These are phyloP conservation scores for Abramis brama DNA, from an alignment of 2,113 vertebrate species.

Conservation along the genomic window DNA sequence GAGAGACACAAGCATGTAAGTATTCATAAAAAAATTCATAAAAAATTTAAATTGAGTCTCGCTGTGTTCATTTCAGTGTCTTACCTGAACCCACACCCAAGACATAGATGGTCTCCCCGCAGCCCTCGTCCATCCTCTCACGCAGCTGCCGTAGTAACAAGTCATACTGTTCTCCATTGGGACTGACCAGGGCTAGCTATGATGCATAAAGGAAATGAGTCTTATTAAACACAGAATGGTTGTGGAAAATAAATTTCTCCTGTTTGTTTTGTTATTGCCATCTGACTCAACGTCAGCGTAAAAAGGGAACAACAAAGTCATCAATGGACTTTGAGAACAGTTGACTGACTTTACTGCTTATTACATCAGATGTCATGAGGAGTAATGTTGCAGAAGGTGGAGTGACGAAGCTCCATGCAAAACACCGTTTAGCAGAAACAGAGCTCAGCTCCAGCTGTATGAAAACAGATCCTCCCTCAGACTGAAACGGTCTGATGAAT, in stretches of 20 bases:
- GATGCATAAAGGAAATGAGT: slow-evolving; percentile 22
- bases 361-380: slow-evolving; percentile 36
- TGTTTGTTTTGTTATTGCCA: not conserved
- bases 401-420: not conserved
- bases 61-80: slow-evolving; percentile 47
- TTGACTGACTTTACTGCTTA: not conserved
- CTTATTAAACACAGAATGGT: not conserved
- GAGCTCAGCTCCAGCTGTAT: not conserved
- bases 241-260: not conserved
- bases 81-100: slow-evolving; percentile 97
- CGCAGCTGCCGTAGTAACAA: slow-evolving; percentile 93
- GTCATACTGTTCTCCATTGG: slow-evolving; percentile 96
- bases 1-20: not conserved
- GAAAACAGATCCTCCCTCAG: not conserved
- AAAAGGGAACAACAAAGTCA: not conserved
- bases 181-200: slow-evolving; percentile 95
- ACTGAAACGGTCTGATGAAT: not conserved
- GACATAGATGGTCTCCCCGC: slow-evolving; percentile 98
- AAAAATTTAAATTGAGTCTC: slow-evolving; percentile 23
- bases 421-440: not conserved
- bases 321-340: not conserved
- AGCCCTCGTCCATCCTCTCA: slow-evolving; percentile 96
- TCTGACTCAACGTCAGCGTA: not conserved
- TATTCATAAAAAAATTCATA: not conserved
- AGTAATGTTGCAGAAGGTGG: not conserved